phyloP scores from a whole-genome alignment of 2,888 invertebrate genomes.

The Fragum sueziense region DNA sequence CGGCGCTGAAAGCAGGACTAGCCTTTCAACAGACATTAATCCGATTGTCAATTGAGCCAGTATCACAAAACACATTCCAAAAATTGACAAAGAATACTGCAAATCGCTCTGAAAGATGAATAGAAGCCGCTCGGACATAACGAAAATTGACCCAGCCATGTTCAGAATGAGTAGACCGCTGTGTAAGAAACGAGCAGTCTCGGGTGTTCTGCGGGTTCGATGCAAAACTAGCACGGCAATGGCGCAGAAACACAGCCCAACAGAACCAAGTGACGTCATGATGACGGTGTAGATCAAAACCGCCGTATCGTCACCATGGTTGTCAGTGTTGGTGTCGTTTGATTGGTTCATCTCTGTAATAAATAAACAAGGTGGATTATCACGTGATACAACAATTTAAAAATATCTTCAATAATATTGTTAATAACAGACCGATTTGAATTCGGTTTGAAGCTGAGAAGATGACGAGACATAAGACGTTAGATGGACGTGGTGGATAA shows the following conservation, averaged over 20 bases:
- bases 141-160: not conserved
- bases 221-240: not conserved
- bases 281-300: too few relatives aligned
- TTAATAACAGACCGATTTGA: too few relatives aligned
- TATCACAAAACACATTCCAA: not conserved
- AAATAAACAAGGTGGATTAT: too few relatives aligned
- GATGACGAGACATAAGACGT: too few relatives aligned
- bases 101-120: not conserved
- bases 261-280: too few relatives aligned
- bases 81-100: not conserved
- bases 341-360: too few relatives aligned
- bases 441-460: too few relatives aligned
- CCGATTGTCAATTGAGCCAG: not conserved
- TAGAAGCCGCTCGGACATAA: not conserved
- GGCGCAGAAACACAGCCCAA: not conserved
- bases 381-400: too few relatives aligned
- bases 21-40: not conserved
- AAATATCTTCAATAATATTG: too few relatives aligned
- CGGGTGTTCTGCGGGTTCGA: not conserved
- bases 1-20: not conserved
- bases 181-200: not conserved
- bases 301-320: too few relatives aligned
- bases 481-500: too few relatives aligned
- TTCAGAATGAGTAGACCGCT: not conserved
- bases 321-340: too few relatives aligned